Base-by-base conservation (phyloP, 2,797 vertebrate genomes). In the Aplochiton taeniatus region DNA sequence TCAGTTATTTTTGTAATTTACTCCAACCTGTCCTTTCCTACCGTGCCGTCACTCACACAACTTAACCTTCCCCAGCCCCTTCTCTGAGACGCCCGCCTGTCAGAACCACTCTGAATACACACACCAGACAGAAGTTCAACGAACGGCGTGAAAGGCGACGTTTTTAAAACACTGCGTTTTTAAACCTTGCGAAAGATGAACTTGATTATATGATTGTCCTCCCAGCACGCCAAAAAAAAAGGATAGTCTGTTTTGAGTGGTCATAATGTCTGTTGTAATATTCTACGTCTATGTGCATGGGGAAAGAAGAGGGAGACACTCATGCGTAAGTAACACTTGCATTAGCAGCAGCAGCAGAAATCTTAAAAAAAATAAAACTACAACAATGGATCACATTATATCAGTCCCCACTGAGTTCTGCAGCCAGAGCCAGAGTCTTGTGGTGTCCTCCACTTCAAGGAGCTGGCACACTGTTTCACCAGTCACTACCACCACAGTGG, bases 281-380 rank as follows among this genome's bases (percentile, higher is more conserved):
- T 72, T 76, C 75, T 68, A 76, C 73, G 62, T 79, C 61, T 81
- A 70, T 80, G 81, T 83, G 82, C 74, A 57, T 60, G 64, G 58
- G 51, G 63, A 41, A 4, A 41, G 65, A 31, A 4, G 11, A 48
- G 45, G 67, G 61, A 64, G 74, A 85, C 69, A 84, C 84, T 86
- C 89, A 88, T 92, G 91, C 91, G 77, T 89, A 92, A 92, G 91
- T 91, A 92, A 93, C 91, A 92, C 90, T 92, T 89, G 89, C 89
- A 91, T 86, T 91, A 92, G 89, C 87, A 91, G 90, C 86, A 60
- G 81, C 76, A 82, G 77, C 74, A 80, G 74, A 58, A 72, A 47
- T 9, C 19, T 58, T 78, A 74, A 6, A 80, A 56, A 65, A 71
- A 66, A 62, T 56, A 59, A 44, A 65, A 78, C 71, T 69, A 66